Base-by-base conservation (phyloP, 2,888 invertebrate genomes). In the Carterocephalus palaemon region DNA sequence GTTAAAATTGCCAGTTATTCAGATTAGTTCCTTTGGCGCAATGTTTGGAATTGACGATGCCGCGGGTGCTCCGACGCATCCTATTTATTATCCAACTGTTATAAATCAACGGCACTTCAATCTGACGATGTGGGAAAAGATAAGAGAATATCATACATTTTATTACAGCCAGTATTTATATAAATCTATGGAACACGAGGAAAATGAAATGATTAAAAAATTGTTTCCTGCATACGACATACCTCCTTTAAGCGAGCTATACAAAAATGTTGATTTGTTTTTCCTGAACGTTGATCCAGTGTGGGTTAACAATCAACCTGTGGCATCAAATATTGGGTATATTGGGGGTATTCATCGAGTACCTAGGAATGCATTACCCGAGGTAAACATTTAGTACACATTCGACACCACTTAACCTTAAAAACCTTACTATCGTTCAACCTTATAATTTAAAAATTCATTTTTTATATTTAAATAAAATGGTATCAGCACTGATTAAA, bases 291-390 rank as follows among this genome's bases (percentile, higher is more conserved):
- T 55, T 0, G 46, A 64, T 52, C 60, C 68, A 0, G 50, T 70
- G 8, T 70, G 66, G 60, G 57, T 57, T 2, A 51, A 57, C 0
- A 68, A 64, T 37, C 53, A 57, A 10, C 70, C 71, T 2, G 55
- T 62, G 0, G 68, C 71, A 1, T 59, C 62, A 0, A 59, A 56
- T 40, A 59, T 70, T 3, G 31, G 69, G 9, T 60, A 60, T n/a
- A 60, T 69, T 48, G 64, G 67, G 9, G 68, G 67, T 1, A 9
- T 71, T 7, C 65, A 67, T 40, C 55, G 55, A 13, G 56, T 56
- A 20, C 54, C 54, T 7, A 32, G 26, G 1, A 62, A 60, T 24
- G 54, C 58, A 2, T 39, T 71, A 4, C 64, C 69, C 8, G 8
- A 48, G 48, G 70, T 68, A 19, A 19, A 19, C n/a, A n/a, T n/a